phyloP scores from a whole-genome alignment of 53 echinoderm and acorn worm species.

The Pentamera pediparva region DNA sequence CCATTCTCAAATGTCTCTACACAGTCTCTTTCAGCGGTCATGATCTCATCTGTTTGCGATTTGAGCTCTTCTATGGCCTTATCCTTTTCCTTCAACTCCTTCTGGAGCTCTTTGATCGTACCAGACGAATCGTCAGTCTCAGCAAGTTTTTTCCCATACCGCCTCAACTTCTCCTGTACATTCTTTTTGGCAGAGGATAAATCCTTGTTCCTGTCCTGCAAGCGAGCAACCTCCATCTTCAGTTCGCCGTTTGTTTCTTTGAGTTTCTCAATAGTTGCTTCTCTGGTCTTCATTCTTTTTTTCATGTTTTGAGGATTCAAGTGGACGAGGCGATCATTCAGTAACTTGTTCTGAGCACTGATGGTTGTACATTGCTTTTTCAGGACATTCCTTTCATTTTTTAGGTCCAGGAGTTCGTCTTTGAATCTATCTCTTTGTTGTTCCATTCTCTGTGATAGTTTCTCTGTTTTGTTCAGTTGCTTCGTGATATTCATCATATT shows the following conservation, averaged over 20 bases:
- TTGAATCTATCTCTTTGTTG: conserved; percentile 34
- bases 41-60: conserved; percentile 4
- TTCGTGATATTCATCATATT: conserved; percentile 14
- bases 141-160: conserved; percentile 5
- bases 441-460: no score
- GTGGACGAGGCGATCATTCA: not conserved
- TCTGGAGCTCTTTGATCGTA: conserved; percentile 22
- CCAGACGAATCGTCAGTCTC: not conserved
- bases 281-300: conserved; percentile 32
- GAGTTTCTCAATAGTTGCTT: conserved; percentile 9
- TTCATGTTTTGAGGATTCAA: conserved; percentile 24
- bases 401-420: conserved; percentile 7
- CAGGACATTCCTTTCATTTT: not conserved
- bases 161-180: conserved; percentile 17
- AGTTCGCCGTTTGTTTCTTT: conserved; percentile 2
- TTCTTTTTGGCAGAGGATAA: not conserved
- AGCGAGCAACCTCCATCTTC: not conserved
- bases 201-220: conserved; percentile 15
- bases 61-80: conserved; percentile 31
- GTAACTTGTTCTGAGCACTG: not conserved
- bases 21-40: not conserved
- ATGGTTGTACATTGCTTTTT: conserved; percentile 4
- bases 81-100: conserved; percentile 19
- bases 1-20: conserved; percentile 40
- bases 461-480: conserved; percentile 9